Evolutionary conservation across 2,113 vertebrate genomes (phyloP).

Genomic region (Piaya cayana): DNA sequence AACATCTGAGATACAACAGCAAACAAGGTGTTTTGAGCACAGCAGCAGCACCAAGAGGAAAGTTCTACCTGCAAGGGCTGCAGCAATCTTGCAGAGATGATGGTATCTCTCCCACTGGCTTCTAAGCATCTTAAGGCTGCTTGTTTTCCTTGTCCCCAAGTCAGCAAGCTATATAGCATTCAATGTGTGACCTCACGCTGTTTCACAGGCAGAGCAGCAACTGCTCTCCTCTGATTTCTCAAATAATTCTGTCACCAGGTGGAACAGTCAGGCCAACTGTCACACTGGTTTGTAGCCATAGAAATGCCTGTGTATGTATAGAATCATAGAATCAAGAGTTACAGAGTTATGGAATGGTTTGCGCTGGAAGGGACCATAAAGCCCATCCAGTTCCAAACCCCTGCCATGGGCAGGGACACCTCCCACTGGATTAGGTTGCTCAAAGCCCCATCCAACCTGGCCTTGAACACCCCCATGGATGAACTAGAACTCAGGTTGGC

Average conservation of each 20-base stretch:
- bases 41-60: neutral
- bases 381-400: too few relatives aligned
- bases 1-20: neutral
- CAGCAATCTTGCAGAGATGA: neutral
- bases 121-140: accelerated
- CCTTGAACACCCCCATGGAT: too few relatives aligned
- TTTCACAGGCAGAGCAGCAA: neutral
- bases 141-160: neutral
- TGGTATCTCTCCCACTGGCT: neutral
- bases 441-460: too few relatives aligned
- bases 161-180: neutral
- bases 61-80: neutral
- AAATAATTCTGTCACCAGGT: neutral
- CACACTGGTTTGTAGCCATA: neutral
- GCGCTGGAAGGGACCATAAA: too few relatives aligned
- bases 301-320: neutral
- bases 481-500: too few relatives aligned
- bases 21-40: neutral
- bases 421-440: too few relatives aligned
- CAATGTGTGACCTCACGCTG: neutral
- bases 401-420: too few relatives aligned
- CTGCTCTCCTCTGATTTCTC: neutral
- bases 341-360: too few relatives aligned
- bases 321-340: too few relatives aligned
- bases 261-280: neutral